These are phyloP conservation scores for Metridium senile DNA, from an alignment of 92 coral and sea anemone genomes.

Conservation along the genomic window DNA sequence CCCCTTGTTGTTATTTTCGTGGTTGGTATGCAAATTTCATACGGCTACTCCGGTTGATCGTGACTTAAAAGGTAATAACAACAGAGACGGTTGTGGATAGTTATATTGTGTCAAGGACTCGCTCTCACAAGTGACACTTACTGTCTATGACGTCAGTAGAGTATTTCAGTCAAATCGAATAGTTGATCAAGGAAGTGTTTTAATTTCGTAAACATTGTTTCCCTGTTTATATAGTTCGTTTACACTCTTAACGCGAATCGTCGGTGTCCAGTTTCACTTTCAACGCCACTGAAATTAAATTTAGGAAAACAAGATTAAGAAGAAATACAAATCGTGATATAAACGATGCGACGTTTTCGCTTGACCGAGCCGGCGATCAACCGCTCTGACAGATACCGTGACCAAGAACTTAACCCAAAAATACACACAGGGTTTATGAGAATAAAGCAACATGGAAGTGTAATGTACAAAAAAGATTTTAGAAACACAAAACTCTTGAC, in stretches of 20 bases:
- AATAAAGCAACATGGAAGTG: neutral
- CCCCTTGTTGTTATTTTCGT: neutral
- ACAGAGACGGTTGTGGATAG: neutral
- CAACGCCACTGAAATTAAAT: too few relatives aligned
- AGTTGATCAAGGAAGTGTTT: constrained; percentile 2
- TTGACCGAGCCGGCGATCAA: too few relatives aligned
- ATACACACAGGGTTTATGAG: neutral
- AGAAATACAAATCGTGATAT: too few relatives aligned
- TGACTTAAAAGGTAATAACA: constrained; percentile 18
- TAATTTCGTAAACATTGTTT: neutral
- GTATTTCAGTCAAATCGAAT: neutral
- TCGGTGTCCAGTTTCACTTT: neutral
- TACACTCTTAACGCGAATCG: neutral
- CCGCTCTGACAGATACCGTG: neutral
- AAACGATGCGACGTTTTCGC: too few relatives aligned
- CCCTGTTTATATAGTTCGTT: neutral
- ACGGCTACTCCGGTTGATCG: constrained; percentile 5
- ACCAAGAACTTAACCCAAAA: neutral
- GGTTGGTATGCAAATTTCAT: constrained; percentile 5
- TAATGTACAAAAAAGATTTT: too few relatives aligned
- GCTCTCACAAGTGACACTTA: neutral
- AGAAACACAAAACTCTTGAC: too few relatives aligned
- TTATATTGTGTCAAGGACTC: constrained; percentile 23
- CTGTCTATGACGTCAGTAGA: constrained; percentile 4
- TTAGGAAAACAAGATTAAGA: too few relatives aligned